Base-by-base conservation (phyloP, 2,113 vertebrate genomes). In the Brachionichthys hirsutus region DNA sequence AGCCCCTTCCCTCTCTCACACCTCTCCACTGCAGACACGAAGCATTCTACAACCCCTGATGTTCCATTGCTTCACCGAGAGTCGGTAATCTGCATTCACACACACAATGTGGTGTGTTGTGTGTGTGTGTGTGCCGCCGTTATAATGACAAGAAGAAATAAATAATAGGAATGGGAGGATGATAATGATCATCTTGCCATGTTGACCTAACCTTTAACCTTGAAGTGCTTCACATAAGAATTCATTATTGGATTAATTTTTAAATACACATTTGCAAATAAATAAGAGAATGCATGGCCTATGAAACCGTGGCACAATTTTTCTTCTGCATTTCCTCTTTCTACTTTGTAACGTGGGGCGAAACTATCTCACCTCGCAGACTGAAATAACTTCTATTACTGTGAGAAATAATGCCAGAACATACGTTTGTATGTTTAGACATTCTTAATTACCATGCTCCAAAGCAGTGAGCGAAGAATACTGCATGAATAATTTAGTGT, bases 1-100 rank as follows among this genome's bases (percentile, higher is more conserved):
- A 53, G 48, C 81, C 80, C 75, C 83, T 30, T 54, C 62, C 47
- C 49, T 41, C 74, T 77, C 73, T 80, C 78, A 74, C 77, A 73
- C 82, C 65, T 69, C 72, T 74, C 67, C 68, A 79, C 88, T 86
- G 86, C 88, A 87, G 85, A 83, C 79, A 87, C 78, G 66, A 85
- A 87, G 82, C 67, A 81, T 70, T 81, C 75, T 72, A 80, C 85
- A 85, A 85, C 75, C 75, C 70, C 82, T 82, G 76, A 77, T 84
- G 78, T 77, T 74, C 78, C 65, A 72, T 71, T 10, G 67, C 63
- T 80, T 85, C 62, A 67, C 75, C 70, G 64, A 66, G 70, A 79
- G 61, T 67, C 74, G 43, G 52, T 62, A 13, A 46, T 70, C 59
- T 69, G 63, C 65, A 62, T 54, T 54, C 59, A 71, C 48, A 43